Conservation (phyloP, 2,113 vertebrate genomes). For the Microtus montanus region DNA sequence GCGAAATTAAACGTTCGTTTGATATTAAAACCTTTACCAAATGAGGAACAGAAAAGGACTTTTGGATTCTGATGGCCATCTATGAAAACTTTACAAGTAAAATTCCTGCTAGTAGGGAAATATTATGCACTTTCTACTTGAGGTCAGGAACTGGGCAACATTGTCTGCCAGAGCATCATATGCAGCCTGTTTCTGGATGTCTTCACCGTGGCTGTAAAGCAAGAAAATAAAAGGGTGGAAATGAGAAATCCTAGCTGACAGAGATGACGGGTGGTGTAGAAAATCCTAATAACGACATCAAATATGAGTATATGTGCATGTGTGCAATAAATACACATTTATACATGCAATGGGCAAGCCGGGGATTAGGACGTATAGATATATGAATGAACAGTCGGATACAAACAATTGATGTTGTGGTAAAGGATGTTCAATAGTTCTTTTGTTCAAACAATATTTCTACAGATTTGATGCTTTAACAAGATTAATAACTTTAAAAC, state of each 20-base stretch:
- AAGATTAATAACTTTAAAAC: not conserved
- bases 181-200: not conserved
- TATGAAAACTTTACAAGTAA: not conserved
- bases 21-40: not conserved
- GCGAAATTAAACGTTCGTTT: not conserved
- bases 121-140: not conserved
- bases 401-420: not conserved
- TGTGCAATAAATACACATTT: not conserved
- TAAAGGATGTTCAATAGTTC: not conserved
- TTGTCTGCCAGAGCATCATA: not conserved
- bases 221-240: not conserved
- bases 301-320: not conserved
- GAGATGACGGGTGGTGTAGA: not conserved
- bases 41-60: not conserved
- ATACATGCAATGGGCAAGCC: not conserved
- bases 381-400: not conserved
- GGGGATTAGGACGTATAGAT: not conserved
- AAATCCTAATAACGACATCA: not conserved
- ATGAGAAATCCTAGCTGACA: not conserved
- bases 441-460: not conserved
- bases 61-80: not conserved
- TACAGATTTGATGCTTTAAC: not conserved
- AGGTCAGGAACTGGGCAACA: not conserved
- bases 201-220: not conserved
- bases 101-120: not conserved